Percentiles rank a stretch among this genome's conserved stretches.
Evolutionary conservation across 2,113 vertebrate species (phyloP).

Genomic region (Columba janthina): DNA sequence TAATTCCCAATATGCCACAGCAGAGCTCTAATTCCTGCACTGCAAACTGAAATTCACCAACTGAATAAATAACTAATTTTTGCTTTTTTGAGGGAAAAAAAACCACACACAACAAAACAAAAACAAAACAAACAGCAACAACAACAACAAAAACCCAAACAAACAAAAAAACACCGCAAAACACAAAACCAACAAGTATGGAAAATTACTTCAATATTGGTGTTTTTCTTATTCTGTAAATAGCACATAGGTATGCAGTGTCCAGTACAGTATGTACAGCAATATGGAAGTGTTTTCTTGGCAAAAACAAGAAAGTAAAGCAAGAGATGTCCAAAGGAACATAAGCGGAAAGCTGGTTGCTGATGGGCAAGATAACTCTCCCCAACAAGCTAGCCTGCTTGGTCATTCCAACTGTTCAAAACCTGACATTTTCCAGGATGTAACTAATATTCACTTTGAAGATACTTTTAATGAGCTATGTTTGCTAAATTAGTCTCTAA

Average conservation of each 20-base stretch:
- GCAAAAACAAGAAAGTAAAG: slow-evolving; percentile 63
- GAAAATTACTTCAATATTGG: background rate
- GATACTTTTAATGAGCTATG: slow-evolving; percentile 63
- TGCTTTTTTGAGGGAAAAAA: background rate
- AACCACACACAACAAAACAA: no score
- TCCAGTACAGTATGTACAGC: slow-evolving; percentile 43
- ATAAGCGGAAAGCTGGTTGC: slow-evolving; percentile 55
- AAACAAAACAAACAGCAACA: no score
- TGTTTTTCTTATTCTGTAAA: slow-evolving; percentile 34
- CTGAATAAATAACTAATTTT: background rate
- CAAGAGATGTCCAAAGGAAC: slow-evolving; percentile 60
- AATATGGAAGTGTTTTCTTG: slow-evolving; percentile 60
- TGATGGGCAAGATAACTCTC: slow-evolving; percentile 61
- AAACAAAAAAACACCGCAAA: no score
- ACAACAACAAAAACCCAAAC: no score
- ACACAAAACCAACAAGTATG: background rate
- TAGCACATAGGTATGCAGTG: slow-evolving; percentile 20
- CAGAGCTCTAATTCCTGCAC: background rate
- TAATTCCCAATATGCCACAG: background rate
- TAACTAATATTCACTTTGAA: slow-evolving; percentile 71
- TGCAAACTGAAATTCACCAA: background rate
- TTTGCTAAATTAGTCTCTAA: slow-evolving; percentile 56
- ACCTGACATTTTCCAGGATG: slow-evolving; percentile 66
- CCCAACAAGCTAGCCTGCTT: slow-evolving; percentile 63
- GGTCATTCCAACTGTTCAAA: slow-evolving; percentile 71